Evolutionary conservation across 2,888 invertebrate species (phyloP).

Genomic region (Prosopocoilus inquinatus): DNA sequence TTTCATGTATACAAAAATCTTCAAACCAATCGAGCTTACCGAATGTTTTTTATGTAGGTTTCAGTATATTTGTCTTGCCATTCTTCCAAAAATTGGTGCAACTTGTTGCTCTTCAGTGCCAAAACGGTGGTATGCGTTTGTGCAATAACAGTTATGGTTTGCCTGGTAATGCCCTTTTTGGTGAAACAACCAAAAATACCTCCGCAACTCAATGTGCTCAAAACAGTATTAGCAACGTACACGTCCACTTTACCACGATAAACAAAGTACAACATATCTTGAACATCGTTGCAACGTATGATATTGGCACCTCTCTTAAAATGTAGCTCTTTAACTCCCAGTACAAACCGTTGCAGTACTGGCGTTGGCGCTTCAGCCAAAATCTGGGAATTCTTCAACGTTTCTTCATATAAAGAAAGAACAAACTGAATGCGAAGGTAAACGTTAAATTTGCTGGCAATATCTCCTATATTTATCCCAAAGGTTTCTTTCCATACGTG

Average conservation of each 20-base stretch:
- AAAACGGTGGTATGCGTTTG: conserved; percentile 20
- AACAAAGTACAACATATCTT: conserved; percentile 27
- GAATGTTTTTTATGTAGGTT: conserved; percentile 6
- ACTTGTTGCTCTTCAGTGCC: conserved; percentile 16
- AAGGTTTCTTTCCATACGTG: conserved; percentile 29
- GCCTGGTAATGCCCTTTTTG: conserved; percentile 13
- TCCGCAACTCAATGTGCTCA: conserved; percentile 9
- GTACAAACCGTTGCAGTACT: conserved; percentile 9
- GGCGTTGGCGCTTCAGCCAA: conserved; percentile 14
- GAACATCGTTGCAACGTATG: conserved; percentile 34
- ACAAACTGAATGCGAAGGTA: conserved; percentile 18
- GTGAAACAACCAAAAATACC: conserved; percentile 19
- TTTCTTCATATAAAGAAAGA: conserved; percentile 13
- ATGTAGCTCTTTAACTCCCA: conserved; percentile 18
- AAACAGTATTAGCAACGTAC: conserved; percentile 13
- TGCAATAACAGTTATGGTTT: conserved; percentile 21
- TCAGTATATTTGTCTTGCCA: conserved; percentile 15
- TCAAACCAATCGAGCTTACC: neutral
- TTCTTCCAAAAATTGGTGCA: conserved; percentile 13
- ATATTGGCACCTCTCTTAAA: conserved; percentile 28
- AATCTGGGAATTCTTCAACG: conserved; percentile 12
- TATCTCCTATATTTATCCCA: conserved; percentile 18
- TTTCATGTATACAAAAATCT: too few species aligned
- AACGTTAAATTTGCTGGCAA: conserved; percentile 17
- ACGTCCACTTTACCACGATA: conserved; percentile 23